phyloP scores from a whole-genome alignment of 2,888 invertebrate genomes.

The Meiosimyza platycephala region DNA sequence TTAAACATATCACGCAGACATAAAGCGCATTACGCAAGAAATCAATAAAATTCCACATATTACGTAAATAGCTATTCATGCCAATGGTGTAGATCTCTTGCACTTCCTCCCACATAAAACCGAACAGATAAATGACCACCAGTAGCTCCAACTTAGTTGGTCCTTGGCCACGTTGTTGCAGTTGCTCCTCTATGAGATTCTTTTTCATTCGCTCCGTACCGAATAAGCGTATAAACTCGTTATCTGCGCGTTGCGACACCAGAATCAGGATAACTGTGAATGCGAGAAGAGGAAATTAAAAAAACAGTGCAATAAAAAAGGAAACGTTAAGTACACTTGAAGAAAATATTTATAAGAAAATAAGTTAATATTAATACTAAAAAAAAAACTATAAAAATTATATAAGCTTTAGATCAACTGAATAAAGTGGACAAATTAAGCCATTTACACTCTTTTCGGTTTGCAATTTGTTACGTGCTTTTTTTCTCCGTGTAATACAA shows the following conservation, averaged over 20 bases:
- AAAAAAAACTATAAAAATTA: too few species aligned
- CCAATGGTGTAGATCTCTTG: constrained; percentile 91
- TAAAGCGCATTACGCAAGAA: constrained; percentile 91
- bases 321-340: constrained; percentile 1
- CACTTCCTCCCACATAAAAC: constrained; percentile 92
- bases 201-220: constrained; percentile 78
- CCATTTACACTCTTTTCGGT: too few species aligned
- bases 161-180: constrained; percentile 83
- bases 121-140: constrained; percentile 86
- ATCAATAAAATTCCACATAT: constrained; percentile 98
- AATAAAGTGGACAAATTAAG: too few species aligned
- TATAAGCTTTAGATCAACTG: too few species aligned
- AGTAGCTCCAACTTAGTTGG: constrained; percentile 87
- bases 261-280: constrained; percentile 86
- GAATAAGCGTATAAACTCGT: constrained; percentile 77
- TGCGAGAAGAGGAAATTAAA: neutral
- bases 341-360: neutral
- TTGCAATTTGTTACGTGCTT: too few species aligned
- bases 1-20: constrained; percentile 76
- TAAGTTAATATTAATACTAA: too few species aligned
- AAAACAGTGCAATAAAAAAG: constrained; percentile 9
- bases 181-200: constrained; percentile 73
- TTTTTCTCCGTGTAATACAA: too few species aligned
- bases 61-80: constrained; percentile 85
- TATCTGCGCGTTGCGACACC: constrained; percentile 91